Conservation (phyloP, 2,113 vertebrate genomes). For the Heteronetta atricapilla region DNA sequence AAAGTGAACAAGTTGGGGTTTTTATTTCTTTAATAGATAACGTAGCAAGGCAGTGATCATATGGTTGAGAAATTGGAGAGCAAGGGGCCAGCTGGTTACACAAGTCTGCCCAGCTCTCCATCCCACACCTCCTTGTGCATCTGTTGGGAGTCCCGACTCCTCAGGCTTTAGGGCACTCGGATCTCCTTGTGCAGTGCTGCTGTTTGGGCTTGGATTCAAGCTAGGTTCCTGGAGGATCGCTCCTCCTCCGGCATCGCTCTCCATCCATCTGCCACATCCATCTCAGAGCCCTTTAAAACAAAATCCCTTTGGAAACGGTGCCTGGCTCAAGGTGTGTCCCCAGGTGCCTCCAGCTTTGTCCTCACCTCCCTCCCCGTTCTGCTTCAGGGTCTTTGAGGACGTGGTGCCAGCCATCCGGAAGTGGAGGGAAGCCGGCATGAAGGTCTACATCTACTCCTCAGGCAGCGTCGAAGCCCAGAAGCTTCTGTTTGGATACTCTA, state of each 20-base stretch:
- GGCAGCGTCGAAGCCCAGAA: slow-evolving; percentile 97
- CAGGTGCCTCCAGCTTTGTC: not conserved
- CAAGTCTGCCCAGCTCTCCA: not conserved
- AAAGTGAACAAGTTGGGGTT: not conserved
- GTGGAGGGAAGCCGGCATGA: slow-evolving; percentile 88
- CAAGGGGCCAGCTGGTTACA: not conserved
- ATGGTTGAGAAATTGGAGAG: not conserved
- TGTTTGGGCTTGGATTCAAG: not conserved
- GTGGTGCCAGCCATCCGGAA: slow-evolving; percentile 89
- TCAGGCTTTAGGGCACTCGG: not conserved
- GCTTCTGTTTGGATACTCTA: slow-evolving; percentile 90
- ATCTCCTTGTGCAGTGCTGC: not conserved
- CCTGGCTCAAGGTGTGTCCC: not conserved
- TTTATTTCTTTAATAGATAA: not conserved
- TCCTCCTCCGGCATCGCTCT: not conserved
- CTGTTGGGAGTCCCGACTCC: not conserved
- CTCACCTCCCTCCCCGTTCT: not conserved
- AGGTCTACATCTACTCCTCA: slow-evolving; percentile 94
- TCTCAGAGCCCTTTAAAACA: not conserved
- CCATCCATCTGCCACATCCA: not conserved
- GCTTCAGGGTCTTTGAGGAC: slow-evolving; percentile 88
- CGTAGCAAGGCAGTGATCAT: not conserved
- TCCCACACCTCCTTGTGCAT: not conserved
- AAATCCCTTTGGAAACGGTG: not conserved
- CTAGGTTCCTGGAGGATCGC: not conserved